Conservation (phyloP, 2,888 invertebrate genomes). For the Polymixis flavicincta region DNA sequence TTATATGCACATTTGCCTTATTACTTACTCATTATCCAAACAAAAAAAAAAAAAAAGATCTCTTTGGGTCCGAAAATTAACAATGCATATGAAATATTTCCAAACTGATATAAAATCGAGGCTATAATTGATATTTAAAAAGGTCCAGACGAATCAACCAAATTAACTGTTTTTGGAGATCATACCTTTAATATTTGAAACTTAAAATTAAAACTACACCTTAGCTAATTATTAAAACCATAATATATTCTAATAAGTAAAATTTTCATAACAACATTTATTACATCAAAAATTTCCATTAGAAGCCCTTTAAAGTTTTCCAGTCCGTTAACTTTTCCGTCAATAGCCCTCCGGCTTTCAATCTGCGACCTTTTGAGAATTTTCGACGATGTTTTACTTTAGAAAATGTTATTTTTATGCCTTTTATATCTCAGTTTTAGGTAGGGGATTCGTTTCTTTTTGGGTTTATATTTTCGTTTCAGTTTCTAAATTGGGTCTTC, state of each 20-base stretch:
- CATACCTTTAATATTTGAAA: neutral
- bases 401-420: constrained; percentile 33
- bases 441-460: constrained; percentile 5
- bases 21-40: neutral
- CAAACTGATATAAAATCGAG: neutral
- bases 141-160: too few species aligned
- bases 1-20: too few species aligned
- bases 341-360: constrained; percentile 43
- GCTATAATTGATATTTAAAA: neutral
- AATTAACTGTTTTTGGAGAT: neutral
- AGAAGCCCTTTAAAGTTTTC: constrained; percentile 50
- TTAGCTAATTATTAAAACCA: constrained; percentile 1
- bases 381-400: constrained; percentile 31
- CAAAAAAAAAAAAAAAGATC: neutral
- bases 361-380: constrained; percentile 29
- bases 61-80: neutral
- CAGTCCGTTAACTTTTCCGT: constrained; percentile 37
- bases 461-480: constrained; percentile 4
- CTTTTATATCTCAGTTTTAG: constrained; percentile 20
- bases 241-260: neutral
- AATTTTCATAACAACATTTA: constrained; percentile 4
- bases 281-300: constrained; percentile 12
- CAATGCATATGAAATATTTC: neutral
- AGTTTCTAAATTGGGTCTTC: neutral
- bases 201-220: neutral